Conservation (phyloP, 2,113 vertebrate genomes). For the Carettochelys insculpta region DNA sequence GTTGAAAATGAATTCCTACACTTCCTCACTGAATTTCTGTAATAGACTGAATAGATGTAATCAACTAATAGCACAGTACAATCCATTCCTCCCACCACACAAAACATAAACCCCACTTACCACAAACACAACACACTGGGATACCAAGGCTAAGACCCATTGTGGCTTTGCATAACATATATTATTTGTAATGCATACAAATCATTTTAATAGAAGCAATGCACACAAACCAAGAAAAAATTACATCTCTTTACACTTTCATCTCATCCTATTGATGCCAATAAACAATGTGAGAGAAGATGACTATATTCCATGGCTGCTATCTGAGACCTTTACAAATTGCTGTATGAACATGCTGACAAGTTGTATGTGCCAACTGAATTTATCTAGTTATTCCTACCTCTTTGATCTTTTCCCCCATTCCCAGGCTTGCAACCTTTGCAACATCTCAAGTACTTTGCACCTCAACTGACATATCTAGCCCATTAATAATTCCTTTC, state of each 20-base stretch:
- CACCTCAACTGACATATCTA: background rate
- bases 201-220: background rate
- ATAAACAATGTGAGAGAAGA: background rate
- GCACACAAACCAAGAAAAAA: fast-evolving
- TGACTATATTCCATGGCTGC: background rate
- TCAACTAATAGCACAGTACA: background rate
- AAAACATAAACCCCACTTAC: background rate
- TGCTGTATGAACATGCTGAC: fast-evolving
- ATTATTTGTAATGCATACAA: too few species aligned
- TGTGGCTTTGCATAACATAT: background rate
- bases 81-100: background rate
- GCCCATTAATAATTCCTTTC: background rate
- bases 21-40: background rate
- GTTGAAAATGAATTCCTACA: background rate
- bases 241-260: background rate
- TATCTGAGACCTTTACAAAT: background rate
- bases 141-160: fast-evolving
- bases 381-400: background rate
- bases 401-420: background rate
- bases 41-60: background rate
- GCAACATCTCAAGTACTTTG: too few species aligned
- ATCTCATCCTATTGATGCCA: background rate
- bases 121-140: background rate
- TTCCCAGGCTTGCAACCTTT: background rate
- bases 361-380: background rate